Percentiles rank a stretch among this genome's conserved stretches.
Conservation (phyloP, 2,113 vertebrate genomes). For the Bagarius yarrelli region DNA sequence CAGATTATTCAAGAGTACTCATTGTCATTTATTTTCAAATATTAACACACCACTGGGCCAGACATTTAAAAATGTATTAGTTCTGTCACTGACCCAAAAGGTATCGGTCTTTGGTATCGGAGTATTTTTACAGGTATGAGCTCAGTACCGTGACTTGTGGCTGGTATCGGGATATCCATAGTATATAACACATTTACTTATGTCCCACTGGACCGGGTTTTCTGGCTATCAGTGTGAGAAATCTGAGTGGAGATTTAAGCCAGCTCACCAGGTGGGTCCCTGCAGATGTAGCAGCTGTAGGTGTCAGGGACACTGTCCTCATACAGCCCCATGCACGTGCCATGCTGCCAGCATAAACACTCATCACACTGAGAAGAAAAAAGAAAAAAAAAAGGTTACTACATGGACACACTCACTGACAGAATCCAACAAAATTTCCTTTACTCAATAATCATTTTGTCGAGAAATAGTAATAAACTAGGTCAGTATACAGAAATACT, state of each 20-base stretch:
- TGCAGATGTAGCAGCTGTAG: slow-evolving; percentile 93
- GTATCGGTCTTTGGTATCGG: too few species aligned
- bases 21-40: too few species aligned
- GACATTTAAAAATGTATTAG: too few species aligned
- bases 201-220: not conserved
- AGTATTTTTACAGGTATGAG: too few species aligned
- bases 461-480: not conserved
- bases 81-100: too few species aligned
- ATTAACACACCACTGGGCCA: too few species aligned
- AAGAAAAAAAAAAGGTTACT: not conserved
- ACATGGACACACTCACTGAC: not conserved
- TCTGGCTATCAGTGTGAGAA: not conserved
- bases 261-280: slow-evolving; percentile 87
- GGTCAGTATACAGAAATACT: not conserved
- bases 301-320: slow-evolving; percentile 93
- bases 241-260: not conserved
- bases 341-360: slow-evolving; percentile 96
- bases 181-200: not conserved
- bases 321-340: slow-evolving; percentile 94
- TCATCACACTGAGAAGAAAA: slow-evolving; percentile 82
- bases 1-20: too few species aligned
- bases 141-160: too few species aligned
- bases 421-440: not conserved
- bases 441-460: not conserved
- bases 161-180: too few species aligned